These are phyloP conservation scores for Chalcosyrphus nemorum DNA, from an alignment of 2,888 invertebrate genomes.

Conservation along the genomic window DNA sequence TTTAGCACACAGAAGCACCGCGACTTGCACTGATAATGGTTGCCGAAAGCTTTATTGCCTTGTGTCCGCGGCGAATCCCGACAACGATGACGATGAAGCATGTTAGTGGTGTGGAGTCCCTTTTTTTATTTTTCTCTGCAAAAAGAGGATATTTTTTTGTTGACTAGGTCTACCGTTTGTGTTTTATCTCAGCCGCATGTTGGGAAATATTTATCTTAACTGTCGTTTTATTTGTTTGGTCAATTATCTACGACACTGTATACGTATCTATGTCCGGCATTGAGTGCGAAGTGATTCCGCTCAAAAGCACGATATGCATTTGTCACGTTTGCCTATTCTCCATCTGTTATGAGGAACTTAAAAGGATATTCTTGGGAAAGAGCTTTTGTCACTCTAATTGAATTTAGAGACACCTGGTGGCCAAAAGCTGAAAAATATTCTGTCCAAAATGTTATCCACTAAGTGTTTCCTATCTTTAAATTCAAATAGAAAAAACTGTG, in stretches of 20 bases:
- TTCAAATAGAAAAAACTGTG: too few relatives aligned
- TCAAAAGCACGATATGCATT: too few relatives aligned
- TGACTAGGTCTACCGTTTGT: conserved; percentile 26
- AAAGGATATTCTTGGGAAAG: too few relatives aligned
- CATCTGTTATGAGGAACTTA: too few relatives aligned
- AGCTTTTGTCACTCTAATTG: too few relatives aligned
- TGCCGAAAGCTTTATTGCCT: conserved; percentile 56
- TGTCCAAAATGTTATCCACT: too few relatives aligned
- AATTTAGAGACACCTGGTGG: too few relatives aligned
- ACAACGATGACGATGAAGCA: conserved; percentile 22
- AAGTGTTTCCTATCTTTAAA: too few relatives aligned
- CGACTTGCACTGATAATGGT: conserved; percentile 33
- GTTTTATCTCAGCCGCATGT: conserved; percentile 48
- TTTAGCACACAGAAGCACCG: background rate
- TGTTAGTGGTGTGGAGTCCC: background rate
- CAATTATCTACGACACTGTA: background rate
- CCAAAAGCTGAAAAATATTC: too few relatives aligned
- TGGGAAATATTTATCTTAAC: conserved; percentile 18
- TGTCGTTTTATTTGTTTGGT: background rate
- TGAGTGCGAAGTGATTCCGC: conserved; percentile 47
- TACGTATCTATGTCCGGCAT: conserved; percentile 29
- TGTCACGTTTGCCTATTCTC: too few relatives aligned
- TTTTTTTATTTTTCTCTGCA: conserved; percentile 7
- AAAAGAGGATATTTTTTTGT: background rate
- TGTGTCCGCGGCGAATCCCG: conserved; percentile 31